Percentiles rank a stretch among this genome's conserved stretches.
These are phyloP conservation scores for Hydriomena furcata DNA, from an alignment of 2,888 invertebrate genomes.

Conservation along the genomic window DNA sequence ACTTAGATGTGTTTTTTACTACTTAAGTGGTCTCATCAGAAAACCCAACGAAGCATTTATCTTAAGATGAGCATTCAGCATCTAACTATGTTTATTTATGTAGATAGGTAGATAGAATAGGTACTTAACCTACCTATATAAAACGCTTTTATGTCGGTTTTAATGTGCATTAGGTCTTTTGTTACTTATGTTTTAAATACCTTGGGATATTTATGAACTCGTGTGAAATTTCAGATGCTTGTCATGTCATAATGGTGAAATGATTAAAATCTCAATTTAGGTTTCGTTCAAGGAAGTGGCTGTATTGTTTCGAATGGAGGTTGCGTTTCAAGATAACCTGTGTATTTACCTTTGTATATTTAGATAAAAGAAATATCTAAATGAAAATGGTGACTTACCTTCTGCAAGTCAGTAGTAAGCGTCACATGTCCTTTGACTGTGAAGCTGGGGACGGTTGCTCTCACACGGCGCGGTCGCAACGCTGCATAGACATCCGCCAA, in stretches of 20 bases:
- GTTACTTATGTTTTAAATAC: not conserved
- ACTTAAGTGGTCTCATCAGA: too few relatives aligned
- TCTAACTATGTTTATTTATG: too few relatives aligned
- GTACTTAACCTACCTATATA: too few relatives aligned
- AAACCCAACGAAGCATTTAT: too few relatives aligned
- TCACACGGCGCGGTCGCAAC: conserved; percentile 87
- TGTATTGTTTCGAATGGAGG: conserved; percentile 22
- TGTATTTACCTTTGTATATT: not conserved
- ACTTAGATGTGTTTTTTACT: too few relatives aligned
- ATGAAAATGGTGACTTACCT: conserved; percentile 80
- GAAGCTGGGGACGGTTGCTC: conserved; percentile 91
- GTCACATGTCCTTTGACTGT: conserved; percentile 90
- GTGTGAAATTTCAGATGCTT: conserved; percentile 22
- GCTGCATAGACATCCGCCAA: conserved; percentile 87
- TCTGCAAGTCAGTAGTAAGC: conserved; percentile 91
- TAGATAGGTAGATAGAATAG: too few relatives aligned
- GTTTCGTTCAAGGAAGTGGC: conserved; percentile 17
- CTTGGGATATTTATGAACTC: conserved; percentile 12
- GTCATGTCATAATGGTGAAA: conserved; percentile 11
- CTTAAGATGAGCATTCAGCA: too few relatives aligned
- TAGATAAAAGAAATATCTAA: not conserved
- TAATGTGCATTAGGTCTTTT: too few relatives aligned
- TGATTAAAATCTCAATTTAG: conserved; percentile 19
- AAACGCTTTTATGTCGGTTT: too few relatives aligned
- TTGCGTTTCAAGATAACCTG: conserved; percentile 11